These are phyloP conservation scores for Metalampra italica DNA, from an alignment of 2,888 invertebrate species.

Conservation along the genomic window DNA sequence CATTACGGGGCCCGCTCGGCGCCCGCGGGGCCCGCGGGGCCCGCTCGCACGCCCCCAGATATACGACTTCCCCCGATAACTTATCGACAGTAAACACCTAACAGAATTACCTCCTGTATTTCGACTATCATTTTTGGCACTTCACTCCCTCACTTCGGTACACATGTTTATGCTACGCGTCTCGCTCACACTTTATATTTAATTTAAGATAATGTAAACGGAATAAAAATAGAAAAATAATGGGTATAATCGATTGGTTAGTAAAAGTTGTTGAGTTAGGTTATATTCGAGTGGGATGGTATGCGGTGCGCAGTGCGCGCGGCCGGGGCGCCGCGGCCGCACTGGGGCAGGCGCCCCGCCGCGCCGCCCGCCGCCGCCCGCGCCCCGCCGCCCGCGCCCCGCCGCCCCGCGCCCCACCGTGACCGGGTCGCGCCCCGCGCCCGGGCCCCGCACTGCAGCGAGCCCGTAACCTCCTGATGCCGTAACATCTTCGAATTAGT, in stretches of 20 bases:
- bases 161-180: constrained; percentile 18
- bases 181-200: constrained; percentile 3
- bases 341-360: constrained; percentile 55
- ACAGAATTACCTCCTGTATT: constrained; percentile 64
- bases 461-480: constrained; percentile 61
- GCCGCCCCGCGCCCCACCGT: background rate
- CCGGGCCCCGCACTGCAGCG: constrained; percentile 64
- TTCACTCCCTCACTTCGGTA: constrained; percentile 25
- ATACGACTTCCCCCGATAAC: constrained; percentile 24
- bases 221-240: background rate
- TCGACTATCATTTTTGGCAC: constrained; percentile 69
- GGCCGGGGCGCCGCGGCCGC: constrained; percentile 73
- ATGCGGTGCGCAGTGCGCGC: constrained; percentile 57
- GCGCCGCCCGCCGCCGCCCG: constrained; percentile 35
- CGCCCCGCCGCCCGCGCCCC: background rate
- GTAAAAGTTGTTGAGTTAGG: constrained; percentile 17
- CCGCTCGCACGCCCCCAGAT: no score
- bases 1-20: constrained; percentile 20
- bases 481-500: constrained; percentile 70
- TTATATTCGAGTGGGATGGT: constrained; percentile 18
- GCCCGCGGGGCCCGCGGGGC: constrained; percentile 8
- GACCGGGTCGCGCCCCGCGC: constrained; percentile 14
- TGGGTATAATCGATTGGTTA: background rate
- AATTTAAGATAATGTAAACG: background rate
- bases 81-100: constrained; percentile 4